Conservation (phyloP, 1,140 invertebrate species). For the Doryteuthis pealeii region DNA sequence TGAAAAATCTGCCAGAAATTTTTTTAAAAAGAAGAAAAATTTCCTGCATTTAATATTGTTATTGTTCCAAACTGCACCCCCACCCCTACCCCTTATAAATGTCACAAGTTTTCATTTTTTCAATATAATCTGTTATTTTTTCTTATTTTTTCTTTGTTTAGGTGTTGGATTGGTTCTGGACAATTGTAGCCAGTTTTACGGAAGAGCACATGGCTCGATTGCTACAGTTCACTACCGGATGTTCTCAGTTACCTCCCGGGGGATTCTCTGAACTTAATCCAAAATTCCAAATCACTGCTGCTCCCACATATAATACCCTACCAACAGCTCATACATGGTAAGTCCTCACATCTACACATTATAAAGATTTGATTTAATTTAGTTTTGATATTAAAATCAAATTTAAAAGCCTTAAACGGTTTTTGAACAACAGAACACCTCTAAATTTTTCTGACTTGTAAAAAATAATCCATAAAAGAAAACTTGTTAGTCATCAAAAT, state of each 20-base stretch:
- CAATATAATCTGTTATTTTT: too few species aligned
- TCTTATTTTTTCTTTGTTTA: too few species aligned
- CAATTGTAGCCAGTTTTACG: slow-evolving; percentile 85
- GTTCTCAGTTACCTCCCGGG: slow-evolving; percentile 86
- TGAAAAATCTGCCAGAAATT: too few species aligned
- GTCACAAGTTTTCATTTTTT: too few species aligned
- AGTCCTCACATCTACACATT: slow-evolving; percentile 28
- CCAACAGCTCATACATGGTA: slow-evolving; percentile 93
- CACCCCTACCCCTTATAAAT: too few species aligned
- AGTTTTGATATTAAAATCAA: background rate
- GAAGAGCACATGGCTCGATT: slow-evolving; percentile 90
- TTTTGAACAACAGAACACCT: background rate
- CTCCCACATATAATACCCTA: slow-evolving; percentile 84
- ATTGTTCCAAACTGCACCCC: too few species aligned
- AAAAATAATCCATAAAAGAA: too few species aligned
- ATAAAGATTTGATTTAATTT: background rate
- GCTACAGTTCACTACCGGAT: slow-evolving; percentile 90
- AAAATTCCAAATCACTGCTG: slow-evolving; percentile 86
- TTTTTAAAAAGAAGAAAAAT: too few species aligned
- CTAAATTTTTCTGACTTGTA: background rate
- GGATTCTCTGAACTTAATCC: slow-evolving; percentile 86
- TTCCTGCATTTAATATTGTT: too few species aligned
- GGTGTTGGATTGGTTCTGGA: slow-evolving; percentile 93
- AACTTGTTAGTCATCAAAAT: too few species aligned
- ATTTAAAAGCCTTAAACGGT: background rate